Evolutionary conservation across 2,888 invertebrate genomes (phyloP).

Genomic region (Aethes cnicana): DNA sequence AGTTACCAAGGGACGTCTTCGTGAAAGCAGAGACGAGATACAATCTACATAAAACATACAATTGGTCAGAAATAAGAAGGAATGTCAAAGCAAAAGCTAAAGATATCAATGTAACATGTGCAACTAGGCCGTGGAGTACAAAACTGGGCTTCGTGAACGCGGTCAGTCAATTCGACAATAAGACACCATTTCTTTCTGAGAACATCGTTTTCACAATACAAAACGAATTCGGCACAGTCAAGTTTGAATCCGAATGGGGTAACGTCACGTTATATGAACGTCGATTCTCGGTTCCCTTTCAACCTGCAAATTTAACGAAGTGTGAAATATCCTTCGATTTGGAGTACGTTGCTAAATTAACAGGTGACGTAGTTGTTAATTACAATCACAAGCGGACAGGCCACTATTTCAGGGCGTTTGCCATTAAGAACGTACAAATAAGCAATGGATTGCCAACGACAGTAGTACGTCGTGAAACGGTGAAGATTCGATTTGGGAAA

Average conservation of each 20-base stretch:
- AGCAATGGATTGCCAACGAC: conserved; percentile 35
- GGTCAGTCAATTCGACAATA: too few species aligned
- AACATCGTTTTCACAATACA: too few species aligned
- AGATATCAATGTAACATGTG: not conserved
- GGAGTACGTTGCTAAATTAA: conserved; percentile 44
- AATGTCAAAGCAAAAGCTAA: not conserved
- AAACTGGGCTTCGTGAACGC: not conserved
- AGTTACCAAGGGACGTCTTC: not conserved
- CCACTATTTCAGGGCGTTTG: conserved; percentile 51
- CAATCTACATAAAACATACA: not conserved
- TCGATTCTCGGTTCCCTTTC: not conserved
- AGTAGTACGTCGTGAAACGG: conserved; percentile 36
- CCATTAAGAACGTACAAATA: conserved; percentile 40
- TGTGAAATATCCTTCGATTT: conserved; percentile 25
- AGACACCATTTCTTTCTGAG: too few species aligned
- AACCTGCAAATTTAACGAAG: not conserved
- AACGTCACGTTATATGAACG: not conserved
- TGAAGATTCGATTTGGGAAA: too few species aligned
- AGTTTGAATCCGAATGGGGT: not conserved
- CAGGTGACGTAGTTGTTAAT: conserved; percentile 44
- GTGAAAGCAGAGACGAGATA: not conserved
- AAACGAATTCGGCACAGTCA: not conserved
- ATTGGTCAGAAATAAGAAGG: not conserved
- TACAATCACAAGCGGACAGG: conserved; percentile 39
- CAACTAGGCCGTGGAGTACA: not conserved